Conservation (phyloP, 2,888 invertebrate genomes). For the Aquatica leii region DNA sequence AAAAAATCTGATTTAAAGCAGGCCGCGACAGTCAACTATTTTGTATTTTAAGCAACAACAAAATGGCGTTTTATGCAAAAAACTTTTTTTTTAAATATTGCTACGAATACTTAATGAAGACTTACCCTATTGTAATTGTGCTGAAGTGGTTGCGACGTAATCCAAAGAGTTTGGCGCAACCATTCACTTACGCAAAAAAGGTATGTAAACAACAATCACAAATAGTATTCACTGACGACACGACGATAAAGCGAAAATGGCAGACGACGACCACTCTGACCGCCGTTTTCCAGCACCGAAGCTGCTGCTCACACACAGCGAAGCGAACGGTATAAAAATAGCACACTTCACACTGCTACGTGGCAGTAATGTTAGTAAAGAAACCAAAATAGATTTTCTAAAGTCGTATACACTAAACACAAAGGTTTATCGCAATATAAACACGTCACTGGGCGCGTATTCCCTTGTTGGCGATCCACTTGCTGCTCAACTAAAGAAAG, state of each 20-base stretch:
- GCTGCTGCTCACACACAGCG: slow-evolving; percentile 35
- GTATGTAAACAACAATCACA: slow-evolving; percentile 21
- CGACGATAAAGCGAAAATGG: slow-evolving; percentile 31
- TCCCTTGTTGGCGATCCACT: slow-evolving; percentile 34
- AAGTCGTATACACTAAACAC: slow-evolving; percentile 46
- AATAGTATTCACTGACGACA: slow-evolving; percentile 16
- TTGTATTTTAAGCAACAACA: too few relatives aligned
- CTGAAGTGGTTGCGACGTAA: too few relatives aligned
- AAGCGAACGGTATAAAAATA: slow-evolving; percentile 47
- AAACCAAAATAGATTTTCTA: slow-evolving; percentile 46
- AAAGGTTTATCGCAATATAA: slow-evolving; percentile 50
- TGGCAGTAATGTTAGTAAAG: slow-evolving; percentile 45
- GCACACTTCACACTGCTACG: slow-evolving; percentile 46
- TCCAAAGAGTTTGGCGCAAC: too few relatives aligned
- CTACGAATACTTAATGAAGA: too few relatives aligned
- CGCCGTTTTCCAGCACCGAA: slow-evolving; percentile 22
- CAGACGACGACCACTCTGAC: slow-evolving; percentile 28
- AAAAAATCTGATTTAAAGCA: too few relatives aligned
- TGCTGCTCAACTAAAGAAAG: slow-evolving; percentile 31
- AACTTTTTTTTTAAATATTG: too few relatives aligned
- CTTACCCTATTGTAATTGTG: too few relatives aligned
- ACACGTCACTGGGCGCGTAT: slow-evolving; percentile 43
- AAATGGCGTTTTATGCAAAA: too few relatives aligned
- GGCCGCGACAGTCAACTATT: too few relatives aligned
- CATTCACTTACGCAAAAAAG: too few relatives aligned